Base-by-base conservation (phyloP, 1,140 invertebrate genomes). In the Mylabris phalerata region DNA sequence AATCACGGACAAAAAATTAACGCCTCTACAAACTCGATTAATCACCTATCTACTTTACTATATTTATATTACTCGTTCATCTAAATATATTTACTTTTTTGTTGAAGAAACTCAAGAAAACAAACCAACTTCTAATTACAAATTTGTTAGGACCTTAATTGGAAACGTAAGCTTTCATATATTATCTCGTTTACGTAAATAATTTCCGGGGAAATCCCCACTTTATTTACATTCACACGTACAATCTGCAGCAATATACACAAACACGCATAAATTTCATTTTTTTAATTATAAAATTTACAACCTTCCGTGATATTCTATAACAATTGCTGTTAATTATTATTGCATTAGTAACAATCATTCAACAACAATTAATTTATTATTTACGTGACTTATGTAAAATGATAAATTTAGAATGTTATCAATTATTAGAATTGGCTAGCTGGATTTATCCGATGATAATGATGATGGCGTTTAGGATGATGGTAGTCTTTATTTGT, bases 281-380 rank as follows among this genome's bases (percentile, higher is more conserved):
- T 46, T 42, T 43, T 43, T 52, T 52, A 52, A 54, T 32, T 7
- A 32, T 32, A 32, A 32, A 32, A 4, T 32, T 7, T 32, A 32
- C 32, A 32, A 32, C 32, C 51, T 46, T 54, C 51, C 51, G 51
- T 54, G 51, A 54, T 54, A 54, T 54, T 45, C 13, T 54, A 54
- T 54, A 54, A 54, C 51, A 54, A 54, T 54, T 54, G 51, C 51
- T 54, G 51, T 54, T 42, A 54, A 54, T 32, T 54, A 54, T 54
- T 54, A 54, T 54, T 54, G 51, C 51, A 45, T 54, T 54, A 54
- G 51, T 54, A 54, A 54, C 51, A 54, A 54, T 54, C 39, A 44
- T 42, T 42, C 51, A 54, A 54, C 51, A 54, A 54, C 51, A 54
- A 54, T 54, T 54, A 32, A 32, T 32, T 54, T 54, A 46, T 38